Percentiles rank a stretch among this genome's conserved stretches.
Conservation (phyloP, 64 coral and sea anemone genomes). For the Pocillopora verrucosa region DNA sequence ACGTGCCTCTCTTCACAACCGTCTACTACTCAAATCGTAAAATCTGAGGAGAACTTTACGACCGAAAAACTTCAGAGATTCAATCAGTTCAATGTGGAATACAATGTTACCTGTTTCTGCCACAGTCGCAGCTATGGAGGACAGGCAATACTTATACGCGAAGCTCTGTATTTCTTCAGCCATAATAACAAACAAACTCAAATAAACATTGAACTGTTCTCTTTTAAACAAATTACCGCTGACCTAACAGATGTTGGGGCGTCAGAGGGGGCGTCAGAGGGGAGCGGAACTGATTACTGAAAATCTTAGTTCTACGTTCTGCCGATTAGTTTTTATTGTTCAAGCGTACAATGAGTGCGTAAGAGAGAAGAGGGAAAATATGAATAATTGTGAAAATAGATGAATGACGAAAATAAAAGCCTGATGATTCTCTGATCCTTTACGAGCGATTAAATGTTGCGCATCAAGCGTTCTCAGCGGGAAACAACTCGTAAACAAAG, state of each 20-base stretch:
- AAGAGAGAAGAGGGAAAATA: no score
- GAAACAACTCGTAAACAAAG: no score
- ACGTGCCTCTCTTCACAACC: no score
- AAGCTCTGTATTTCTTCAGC: constrained; percentile 53
- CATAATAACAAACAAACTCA: background rate
- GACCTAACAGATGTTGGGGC: background rate
- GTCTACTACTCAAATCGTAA: no score
- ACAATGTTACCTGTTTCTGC: constrained; percentile 76
- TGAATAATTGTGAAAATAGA: no score
- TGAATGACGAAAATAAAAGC: no score
- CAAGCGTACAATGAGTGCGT: no score
- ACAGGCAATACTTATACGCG: constrained; percentile 75
- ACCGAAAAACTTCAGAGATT: background rate
- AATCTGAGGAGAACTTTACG: no score
- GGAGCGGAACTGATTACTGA: background rate
- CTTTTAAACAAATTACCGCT: background rate
- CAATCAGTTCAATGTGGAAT: background rate
- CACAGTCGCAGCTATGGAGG: constrained; percentile 83
- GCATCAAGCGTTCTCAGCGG: no score
- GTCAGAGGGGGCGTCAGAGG: background rate
- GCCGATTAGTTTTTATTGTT: background rate
- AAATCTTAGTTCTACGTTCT: background rate
- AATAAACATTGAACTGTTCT: background rate
- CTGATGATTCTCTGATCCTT: no score
- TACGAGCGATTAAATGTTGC: no score